Percentiles rank a stretch among this genome's conserved stretches.
Evolutionary conservation across 92 coral and sea anemone species (phyloP).

Genomic region (Plumapathes pennacea): DNA sequence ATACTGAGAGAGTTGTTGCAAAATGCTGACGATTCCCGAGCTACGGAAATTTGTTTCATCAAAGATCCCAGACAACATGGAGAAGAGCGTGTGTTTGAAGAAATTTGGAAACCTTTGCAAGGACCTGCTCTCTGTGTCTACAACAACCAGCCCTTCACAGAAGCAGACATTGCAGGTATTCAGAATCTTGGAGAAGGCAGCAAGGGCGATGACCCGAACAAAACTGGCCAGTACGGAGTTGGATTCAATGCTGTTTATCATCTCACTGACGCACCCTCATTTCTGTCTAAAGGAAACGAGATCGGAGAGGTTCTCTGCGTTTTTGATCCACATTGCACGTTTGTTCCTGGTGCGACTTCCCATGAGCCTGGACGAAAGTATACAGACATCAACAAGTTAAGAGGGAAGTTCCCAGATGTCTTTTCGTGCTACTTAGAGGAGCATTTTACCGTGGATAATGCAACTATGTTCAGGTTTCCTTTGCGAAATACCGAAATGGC

Average conservation of each 20-base stretch:
- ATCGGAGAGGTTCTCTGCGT: constrained; percentile 65
- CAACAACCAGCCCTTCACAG: constrained; percentile 72
- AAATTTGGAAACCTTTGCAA: constrained; percentile 69
- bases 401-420: constrained; percentile 53
- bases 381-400: constrained; percentile 25
- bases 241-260: constrained; percentile 93
- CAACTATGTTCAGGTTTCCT: constrained; percentile 82
- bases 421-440: constrained; percentile 66
- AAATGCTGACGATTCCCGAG: constrained; percentile 80
- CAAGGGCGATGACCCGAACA: constrained; percentile 79
- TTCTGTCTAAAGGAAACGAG: constrained; percentile 62
- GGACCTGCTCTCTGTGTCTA: constrained; percentile 91
- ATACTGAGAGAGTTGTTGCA: constrained; percentile 77
- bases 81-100: constrained; percentile 20
- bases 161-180: constrained; percentile 69
- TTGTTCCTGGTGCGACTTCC: constrained; percentile 59
- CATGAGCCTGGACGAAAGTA: constrained; percentile 60
- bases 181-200: constrained; percentile 85
- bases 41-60: constrained; percentile 66
- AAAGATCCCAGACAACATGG: constrained; percentile 66
- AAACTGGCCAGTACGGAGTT: constrained; percentile 91
- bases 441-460: constrained; percentile 44
- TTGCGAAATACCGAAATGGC: constrained; percentile 44
- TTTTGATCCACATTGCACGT: constrained; percentile 76
- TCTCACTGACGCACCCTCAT: constrained; percentile 80